Percentiles rank a stretch among this genome's conserved stretches.
These are phyloP conservation scores for Oxyura jamaicensis DNA, from an alignment of 2,113 vertebrate species.

Conservation along the genomic window DNA sequence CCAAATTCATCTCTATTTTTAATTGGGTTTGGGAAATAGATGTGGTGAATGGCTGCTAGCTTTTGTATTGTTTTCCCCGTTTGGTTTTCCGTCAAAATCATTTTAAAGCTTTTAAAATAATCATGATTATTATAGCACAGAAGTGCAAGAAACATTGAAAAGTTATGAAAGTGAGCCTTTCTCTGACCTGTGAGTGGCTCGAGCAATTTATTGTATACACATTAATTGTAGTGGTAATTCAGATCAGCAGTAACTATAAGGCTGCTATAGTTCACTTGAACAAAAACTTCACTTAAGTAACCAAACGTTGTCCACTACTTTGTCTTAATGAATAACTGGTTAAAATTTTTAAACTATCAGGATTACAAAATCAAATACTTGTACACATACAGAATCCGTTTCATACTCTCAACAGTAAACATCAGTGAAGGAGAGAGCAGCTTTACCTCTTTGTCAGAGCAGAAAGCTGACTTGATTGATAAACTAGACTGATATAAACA, in stretches of 20 bases:
- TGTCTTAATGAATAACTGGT: not conserved
- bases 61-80: constrained; percentile 45
- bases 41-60: not conserved
- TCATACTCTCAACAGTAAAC: not conserved
- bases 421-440: not conserved
- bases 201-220: not conserved
- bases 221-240: constrained; percentile 2
- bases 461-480: not conserved
- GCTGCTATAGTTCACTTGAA: not conserved
- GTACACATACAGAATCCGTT: not conserved
- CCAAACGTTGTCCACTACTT: not conserved
- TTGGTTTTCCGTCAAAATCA: constrained; percentile 37
- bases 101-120: constrained; percentile 38
- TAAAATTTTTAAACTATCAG: not conserved
- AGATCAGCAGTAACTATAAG: not conserved
- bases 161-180: not conserved
- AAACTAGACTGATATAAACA: not conserved
- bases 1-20: constrained; percentile 73
- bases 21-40: constrained; percentile 60
- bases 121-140: not conserved
- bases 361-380: not conserved
- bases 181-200: constrained; percentile 1
- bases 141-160: not conserved
- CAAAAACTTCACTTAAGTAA: not conserved
- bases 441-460: not conserved